phyloP scores from a whole-genome alignment of 2,797 vertebrate genomes.

The Hephaestus fuliginosus region DNA sequence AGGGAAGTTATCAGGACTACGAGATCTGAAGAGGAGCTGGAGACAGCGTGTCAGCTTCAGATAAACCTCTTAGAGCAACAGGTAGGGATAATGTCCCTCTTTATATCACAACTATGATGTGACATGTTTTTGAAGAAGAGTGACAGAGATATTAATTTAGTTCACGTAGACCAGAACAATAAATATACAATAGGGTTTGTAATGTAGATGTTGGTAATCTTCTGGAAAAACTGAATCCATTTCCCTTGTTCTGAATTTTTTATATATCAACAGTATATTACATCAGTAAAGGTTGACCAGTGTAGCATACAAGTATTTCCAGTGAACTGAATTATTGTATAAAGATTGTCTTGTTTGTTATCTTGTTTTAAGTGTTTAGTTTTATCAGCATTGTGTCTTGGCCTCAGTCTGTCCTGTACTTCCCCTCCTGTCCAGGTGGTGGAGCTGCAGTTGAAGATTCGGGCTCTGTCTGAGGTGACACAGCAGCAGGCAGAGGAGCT shows the following conservation, averaged over 20 bases:
- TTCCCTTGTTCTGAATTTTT: not conserved
- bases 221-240: not conserved
- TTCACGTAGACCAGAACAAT: not conserved
- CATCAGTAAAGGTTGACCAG: not conserved
- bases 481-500: slow-evolving; percentile 81
- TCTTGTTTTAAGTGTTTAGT: not conserved
- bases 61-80: slow-evolving; percentile 69
- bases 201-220: not conserved
- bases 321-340: not conserved
- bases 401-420: slow-evolving; percentile 11
- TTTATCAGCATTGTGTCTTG: not conserved
- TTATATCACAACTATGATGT: not conserved
- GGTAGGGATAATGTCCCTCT: slow-evolving; percentile 53
- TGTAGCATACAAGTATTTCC: not conserved
- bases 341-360: not conserved
- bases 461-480: slow-evolving; percentile 75
- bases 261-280: not conserved
- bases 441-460: slow-evolving; percentile 76
- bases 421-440: slow-evolving; percentile 76
- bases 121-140: not conserved
- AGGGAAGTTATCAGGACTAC: slow-evolving; percentile 2
- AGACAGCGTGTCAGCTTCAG: slow-evolving; percentile 44
- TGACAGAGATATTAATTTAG: not conserved
- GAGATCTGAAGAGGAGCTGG: slow-evolving; percentile 8
- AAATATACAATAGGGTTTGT: not conserved